phyloP scores from a whole-genome alignment of 2,888 invertebrate species.

The Sesamia inferens region DNA sequence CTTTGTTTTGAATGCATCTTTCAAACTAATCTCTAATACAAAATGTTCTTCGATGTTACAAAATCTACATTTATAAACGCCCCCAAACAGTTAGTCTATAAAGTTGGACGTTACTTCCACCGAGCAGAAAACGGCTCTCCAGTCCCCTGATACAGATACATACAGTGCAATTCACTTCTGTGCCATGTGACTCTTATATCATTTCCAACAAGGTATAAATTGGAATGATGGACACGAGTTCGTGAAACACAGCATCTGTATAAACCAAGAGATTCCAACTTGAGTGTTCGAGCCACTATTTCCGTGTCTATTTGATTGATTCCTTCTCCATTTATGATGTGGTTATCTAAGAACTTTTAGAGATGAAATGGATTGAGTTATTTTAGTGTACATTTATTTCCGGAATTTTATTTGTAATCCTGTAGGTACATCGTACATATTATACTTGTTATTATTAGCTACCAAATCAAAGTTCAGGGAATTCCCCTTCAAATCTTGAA shows the following conservation, averaged over 20 bases:
- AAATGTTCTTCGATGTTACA: not conserved
- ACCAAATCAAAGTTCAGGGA: not conserved
- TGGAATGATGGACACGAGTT: not conserved
- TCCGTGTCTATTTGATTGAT: slow-evolving; percentile 24
- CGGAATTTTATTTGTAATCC: not conserved
- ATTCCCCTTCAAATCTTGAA: not conserved
- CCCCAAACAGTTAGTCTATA: slow-evolving; percentile 34
- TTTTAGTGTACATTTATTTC: slow-evolving; percentile 4
- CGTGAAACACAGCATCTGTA: not conserved
- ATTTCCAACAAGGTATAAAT: not conserved
- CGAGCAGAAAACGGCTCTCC: slow-evolving; percentile 36
- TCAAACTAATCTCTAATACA: not conserved
- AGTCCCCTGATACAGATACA: slow-evolving; percentile 42
- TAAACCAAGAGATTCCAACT: slow-evolving; percentile 34
- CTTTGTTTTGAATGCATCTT: not conserved
- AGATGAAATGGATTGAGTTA: slow-evolving; percentile 1
- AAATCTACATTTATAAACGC: slow-evolving; percentile 21
- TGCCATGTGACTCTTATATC: not conserved
- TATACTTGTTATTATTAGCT: not conserved
- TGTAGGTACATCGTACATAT: not conserved
- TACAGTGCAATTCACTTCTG: not conserved
- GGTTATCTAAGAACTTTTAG: slow-evolving; percentile 12
- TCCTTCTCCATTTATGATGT: slow-evolving; percentile 11
- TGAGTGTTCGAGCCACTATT: slow-evolving; percentile 36
- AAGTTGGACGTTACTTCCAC: slow-evolving; percentile 46